Base-by-base conservation (phyloP, 2,113 vertebrate species). In the Anser brachyrhynchus region DNA sequence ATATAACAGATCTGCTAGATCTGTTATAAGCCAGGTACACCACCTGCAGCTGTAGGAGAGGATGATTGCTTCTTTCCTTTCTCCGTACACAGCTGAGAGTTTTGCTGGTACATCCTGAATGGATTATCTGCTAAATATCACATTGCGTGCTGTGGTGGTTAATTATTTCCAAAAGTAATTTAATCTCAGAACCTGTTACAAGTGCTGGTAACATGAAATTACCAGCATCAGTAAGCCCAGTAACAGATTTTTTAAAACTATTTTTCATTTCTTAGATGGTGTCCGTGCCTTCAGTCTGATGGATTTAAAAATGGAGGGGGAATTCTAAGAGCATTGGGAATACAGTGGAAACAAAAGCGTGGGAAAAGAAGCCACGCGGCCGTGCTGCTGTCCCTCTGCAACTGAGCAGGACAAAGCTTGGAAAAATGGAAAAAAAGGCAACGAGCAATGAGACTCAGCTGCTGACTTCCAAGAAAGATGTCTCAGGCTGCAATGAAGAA, bases 401-500 rank as follows among this genome's bases (percentile, higher is more conserved):
- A 95, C 97, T 97, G 97, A 96, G 74, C 71, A 28, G 90, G 55
- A 19, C 62, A 54, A 10, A 71, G 4, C 44, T 43, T 57, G 6
- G 87, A 58, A 96, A 96, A 71, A 99, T 99, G 99, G 99, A 99
- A 97, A 98, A 98, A 92, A 97, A 98, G 90, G n/a, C 98, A 98
- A 82, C 96, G 84, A 88, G 97, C 95, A 97, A 97, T 87, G 98
- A 98, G 96, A 98, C 95, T 65, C 95, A 92, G 18, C 96, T 96
- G 1, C 96, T 98, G 85, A 97, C 97, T 61, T 97, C 97, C 78
- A 97, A 95, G 88, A 98, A 92, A 83, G 97, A 92, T 15, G 81
- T 33, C 26, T 91, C 95, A 20, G 96, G 89, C 43, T 97, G 95
- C 57, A 98, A 97, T n/a, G 97, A 97, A 59, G 95, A 90, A 87